Evolutionary conservation across 2,113 vertebrate species (phyloP), one percentile per base, ranked within the genome.

Genomic region (Ellobius talpinus): DNA sequence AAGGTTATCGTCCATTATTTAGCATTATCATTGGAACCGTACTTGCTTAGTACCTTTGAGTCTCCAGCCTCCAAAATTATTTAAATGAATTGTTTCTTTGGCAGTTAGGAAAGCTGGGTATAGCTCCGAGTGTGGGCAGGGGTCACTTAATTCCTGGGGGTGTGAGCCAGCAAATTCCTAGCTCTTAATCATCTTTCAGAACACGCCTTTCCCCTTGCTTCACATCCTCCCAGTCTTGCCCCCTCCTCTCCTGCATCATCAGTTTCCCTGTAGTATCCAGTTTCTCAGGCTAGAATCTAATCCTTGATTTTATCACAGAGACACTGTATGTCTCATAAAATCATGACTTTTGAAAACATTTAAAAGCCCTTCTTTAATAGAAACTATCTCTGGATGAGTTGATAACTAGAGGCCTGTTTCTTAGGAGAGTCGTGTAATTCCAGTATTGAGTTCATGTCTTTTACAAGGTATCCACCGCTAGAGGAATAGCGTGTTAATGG

Each of bases 241-340:
- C 9, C 5, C 61, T 63, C 3, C 26, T 0, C 24, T 12, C 33
- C 19, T 0, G 7, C 55, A 70, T n/a, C 42, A 33, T 24, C 7
- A 12, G 9, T 72, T 76, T 91, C n/a, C 68, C 82, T 82, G 14
- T 8, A 52, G 52, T 77, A 33, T 68, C 76, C 9, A 47, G 17
- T 47, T 61, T 14, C 17, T 66, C 33, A 45, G 65, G 72, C 33
- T 39, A 91, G 63, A 58, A 52, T 21, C 68, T 21, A 73, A 29
- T 23, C 52, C 36, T 84, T 58, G 58, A 58, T 58, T 89, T 90
- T 47, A 36, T 63, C 42, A 79, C 36, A 55, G 5, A 63, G 52
- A 39, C 39, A 33, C 21, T 87, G 23, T 29, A 0, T 45, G 24
- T 39, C 55, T 95, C 68, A 29, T 85, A 19, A n/a, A 33, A 90